Base-by-base conservation (phyloP, 35 echinoderm and acorn worm species). In the Apostichopus californicus region DNA sequence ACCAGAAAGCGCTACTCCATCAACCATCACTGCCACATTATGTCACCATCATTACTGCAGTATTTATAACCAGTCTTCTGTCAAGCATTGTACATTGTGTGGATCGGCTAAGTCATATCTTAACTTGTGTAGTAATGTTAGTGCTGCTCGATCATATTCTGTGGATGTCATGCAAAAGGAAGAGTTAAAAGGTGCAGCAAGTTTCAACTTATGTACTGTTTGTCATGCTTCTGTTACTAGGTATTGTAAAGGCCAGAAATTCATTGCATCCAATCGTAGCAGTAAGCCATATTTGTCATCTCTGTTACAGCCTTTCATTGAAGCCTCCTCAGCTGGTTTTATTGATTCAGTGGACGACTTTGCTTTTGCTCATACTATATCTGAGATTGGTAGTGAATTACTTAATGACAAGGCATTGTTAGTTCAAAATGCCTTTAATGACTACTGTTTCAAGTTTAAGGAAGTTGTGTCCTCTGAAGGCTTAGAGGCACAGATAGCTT, bases 11-110 rank as follows among this genome's bases (percentile, higher is more conserved):
- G 56, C 86, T 22, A 88, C 60, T 26, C 86, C 86, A 65, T 17
- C 86, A 24, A 71, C 86, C 34, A 54, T 88, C 86, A 73, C 28
- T 54, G 26, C 11, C 10, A 88, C 86, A 13, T 88, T 88, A 72
- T 88, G 86, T 88, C 86, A 88, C 71, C 9, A 88, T 22, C 56
- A 84, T 58, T 59, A 84, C 55, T 57, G 81, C 23, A 84, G 55
- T 61, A 9, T 58, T 5, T 58, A 85, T 26, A 28, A 55, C 52
- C 78, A 46, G 26, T 81, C 78, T 8, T 81, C 52, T 81, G 55
- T 52, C 15, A 81, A 81, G 9, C 13, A 81, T 54, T 81, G 78
- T 81, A 54, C 78, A 9, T 80, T 80, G 26, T 80, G 78, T 80
- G 78, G 25, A 23, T 80, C 78, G 54, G 26, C 25, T 9, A 9